A percentile compares a stretch with the other conserved stretches of the same genome.
These are phyloP conservation scores for Proteles cristata DNA, from an alignment of 2,113 vertebrate genomes.

Conservation along the genomic window DNA sequence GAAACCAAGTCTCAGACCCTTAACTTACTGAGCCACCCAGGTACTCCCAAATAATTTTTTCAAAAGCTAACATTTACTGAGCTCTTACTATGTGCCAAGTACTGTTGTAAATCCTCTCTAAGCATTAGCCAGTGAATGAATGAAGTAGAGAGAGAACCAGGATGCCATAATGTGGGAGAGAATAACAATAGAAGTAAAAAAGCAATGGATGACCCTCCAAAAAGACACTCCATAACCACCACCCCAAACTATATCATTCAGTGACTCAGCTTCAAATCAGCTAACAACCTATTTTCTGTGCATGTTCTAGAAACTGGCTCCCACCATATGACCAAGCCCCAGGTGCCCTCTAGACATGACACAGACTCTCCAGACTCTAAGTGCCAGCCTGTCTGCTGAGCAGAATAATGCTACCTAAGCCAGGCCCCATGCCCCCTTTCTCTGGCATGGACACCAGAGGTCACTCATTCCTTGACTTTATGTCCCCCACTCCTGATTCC, in stretches of 20 bases:
- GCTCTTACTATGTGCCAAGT: not conserved
- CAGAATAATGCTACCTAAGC: not conserved
- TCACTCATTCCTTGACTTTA: not conserved
- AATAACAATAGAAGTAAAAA: not conserved
- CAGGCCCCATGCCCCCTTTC: not conserved
- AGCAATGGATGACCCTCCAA: not conserved
- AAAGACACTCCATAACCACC: not conserved
- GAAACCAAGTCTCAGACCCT: too few species aligned
- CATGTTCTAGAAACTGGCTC: not conserved
- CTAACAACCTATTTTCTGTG: not conserved
- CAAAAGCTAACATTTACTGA: not conserved
- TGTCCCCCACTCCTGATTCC: not conserved
- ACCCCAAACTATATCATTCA: not conserved
- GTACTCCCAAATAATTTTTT: not conserved
- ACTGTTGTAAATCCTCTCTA: not conserved
- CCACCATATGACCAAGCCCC: not conserved
- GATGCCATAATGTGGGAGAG: not conserved
- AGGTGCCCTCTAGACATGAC: not conserved
- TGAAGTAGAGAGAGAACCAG: not conserved
- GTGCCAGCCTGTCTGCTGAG: not conserved
- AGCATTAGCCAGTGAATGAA: not conserved
- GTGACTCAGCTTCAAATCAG: not conserved
- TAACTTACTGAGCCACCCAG: too few species aligned
- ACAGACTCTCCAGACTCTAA: not conserved
- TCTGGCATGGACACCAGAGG: not conserved